These are phyloP conservation scores for Papilio glaucus DNA, from an alignment of 1,140 invertebrate species.

Conservation along the genomic window DNA sequence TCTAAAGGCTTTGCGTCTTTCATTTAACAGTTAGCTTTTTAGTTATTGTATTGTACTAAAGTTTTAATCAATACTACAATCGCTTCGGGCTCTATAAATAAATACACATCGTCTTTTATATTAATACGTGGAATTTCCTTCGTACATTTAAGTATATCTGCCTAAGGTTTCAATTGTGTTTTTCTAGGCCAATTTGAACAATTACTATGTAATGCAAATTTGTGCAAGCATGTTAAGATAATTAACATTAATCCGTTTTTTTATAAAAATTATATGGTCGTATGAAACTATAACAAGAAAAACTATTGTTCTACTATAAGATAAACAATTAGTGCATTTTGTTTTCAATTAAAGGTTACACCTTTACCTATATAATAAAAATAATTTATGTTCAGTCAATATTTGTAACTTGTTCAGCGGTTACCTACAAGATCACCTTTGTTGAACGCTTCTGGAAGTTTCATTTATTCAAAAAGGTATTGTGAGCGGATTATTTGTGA, in stretches of 20 bases:
- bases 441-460: constrained; percentile 9
- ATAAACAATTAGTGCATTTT: not conserved
- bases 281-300: not conserved
- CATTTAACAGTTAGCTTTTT: not conserved
- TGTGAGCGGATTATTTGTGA: constrained; percentile 7
- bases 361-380: constrained; percentile 6
- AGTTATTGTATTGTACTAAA: too few species aligned
- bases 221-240: not conserved
- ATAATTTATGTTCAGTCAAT: constrained; percentile 25
- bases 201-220: not conserved
- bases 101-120: too few species aligned
- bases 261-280: too few species aligned
- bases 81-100: too few species aligned
- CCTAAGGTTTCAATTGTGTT: not conserved
- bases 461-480: constrained; percentile 25
- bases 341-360: not conserved
- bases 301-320: constrained; percentile 8
- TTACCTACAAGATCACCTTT: not conserved
- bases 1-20: too few species aligned
- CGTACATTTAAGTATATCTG: not conserved
- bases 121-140: too few species aligned
- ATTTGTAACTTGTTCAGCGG: constrained; percentile 9
- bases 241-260: not conserved
- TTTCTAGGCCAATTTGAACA: not conserved
- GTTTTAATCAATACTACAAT: too few species aligned